These are phyloP conservation scores for Allobates femoralis DNA, from an alignment of 2,797 vertebrate species.

Conservation along the genomic window DNA sequence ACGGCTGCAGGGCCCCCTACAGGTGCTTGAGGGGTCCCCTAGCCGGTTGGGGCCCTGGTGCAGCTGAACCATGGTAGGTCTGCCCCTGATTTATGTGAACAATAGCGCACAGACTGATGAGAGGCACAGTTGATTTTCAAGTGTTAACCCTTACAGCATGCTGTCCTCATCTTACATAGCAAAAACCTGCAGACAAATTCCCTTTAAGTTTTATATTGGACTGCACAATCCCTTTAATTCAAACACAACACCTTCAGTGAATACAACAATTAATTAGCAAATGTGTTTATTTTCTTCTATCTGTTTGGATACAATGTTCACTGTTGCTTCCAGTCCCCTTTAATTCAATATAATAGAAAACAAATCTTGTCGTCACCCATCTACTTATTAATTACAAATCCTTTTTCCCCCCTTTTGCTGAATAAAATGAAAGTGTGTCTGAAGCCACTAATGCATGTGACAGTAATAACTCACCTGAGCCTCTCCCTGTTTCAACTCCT, in stretches of 20 bases:
- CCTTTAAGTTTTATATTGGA: no score
- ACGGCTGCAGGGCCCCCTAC: no score
- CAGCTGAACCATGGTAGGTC: no score
- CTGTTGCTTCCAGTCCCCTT: neutral
- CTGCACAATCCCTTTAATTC: neutral
- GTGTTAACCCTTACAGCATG: no score
- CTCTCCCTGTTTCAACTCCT: constrained; percentile 22
- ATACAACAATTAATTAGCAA: neutral
- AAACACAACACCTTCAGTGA: neutral
- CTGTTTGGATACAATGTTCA: neutral
- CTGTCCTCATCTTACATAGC: no score
- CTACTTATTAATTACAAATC: neutral
- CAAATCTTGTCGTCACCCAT: neutral
- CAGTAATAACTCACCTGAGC: neutral
- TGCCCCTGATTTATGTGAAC: no score
- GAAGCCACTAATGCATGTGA: neutral
- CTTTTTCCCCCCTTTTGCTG: neutral
- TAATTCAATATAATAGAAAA: neutral
- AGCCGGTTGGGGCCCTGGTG: no score
- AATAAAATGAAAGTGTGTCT: constrained; percentile 16
- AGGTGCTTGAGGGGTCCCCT: no score
- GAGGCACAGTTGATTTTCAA: neutral
- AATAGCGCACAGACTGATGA: no score
- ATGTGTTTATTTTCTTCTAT: neutral
- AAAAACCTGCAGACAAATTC: no score